Conservation (phyloP, 1,140 invertebrate species). For the Drosophila pseudoananassae region DNA sequence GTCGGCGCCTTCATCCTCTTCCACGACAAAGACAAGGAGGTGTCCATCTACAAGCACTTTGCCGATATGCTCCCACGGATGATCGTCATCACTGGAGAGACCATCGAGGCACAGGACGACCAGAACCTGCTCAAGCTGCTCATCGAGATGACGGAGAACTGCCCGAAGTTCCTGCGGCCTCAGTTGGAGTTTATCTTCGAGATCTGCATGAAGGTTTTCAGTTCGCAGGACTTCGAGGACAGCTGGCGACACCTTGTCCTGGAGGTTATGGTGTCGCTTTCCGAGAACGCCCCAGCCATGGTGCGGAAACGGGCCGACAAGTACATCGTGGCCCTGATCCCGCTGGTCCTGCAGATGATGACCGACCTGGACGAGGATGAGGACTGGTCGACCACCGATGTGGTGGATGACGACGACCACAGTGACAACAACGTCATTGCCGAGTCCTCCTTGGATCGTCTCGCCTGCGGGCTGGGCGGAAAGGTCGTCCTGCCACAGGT, state of each 20-base stretch:
- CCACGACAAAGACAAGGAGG: slow-evolving; percentile 95
- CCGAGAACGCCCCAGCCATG: slow-evolving; percentile 98
- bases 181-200: slow-evolving; percentile 95
- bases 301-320: slow-evolving; percentile 94
- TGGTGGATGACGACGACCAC: slow-evolving; percentile 93
- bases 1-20: slow-evolving; percentile 94
- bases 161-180: slow-evolving; percentile 95
- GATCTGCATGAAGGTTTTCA: slow-evolving; percentile 94
- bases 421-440: slow-evolving; percentile 96
- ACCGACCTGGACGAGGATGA: slow-evolving; percentile 92
- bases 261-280: slow-evolving; percentile 96
- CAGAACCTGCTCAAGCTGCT: slow-evolving; percentile 95
- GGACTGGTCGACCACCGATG: slow-evolving; percentile 92
- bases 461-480: slow-evolving; percentile 97
- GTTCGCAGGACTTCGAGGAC: slow-evolving; percentile 91
- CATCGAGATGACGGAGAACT: slow-evolving; percentile 96
- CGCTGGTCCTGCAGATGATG: slow-evolving; percentile 97
- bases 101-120: slow-evolving; percentile 93
- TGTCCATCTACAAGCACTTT: slow-evolving; percentile 94
- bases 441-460: slow-evolving; percentile 97
- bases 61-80: slow-evolving; percentile 92
- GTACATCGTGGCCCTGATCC: slow-evolving; percentile 91
- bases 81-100: slow-evolving; percentile 87
- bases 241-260: slow-evolving; percentile 95
- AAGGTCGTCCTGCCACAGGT: slow-evolving; percentile 97